Evolutionary conservation across 2,888 invertebrate genomes (phyloP), one percentile per base, ranked within the genome.

Genomic region (Megamerina dolium): DNA sequence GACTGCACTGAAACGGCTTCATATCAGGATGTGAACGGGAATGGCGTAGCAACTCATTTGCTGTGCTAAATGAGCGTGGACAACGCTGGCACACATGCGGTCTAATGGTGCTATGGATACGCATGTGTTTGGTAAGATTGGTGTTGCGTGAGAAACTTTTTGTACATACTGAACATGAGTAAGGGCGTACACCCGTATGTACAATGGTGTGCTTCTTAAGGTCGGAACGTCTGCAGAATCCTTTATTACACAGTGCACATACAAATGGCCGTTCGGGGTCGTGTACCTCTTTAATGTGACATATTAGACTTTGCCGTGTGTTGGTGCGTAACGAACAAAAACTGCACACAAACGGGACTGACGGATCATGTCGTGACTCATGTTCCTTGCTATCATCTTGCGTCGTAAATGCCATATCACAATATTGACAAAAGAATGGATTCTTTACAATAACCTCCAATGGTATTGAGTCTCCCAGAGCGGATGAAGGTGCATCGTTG

Each of bases 61-160:
- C 79, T 1, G 81, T 81, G 38, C 81, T 80, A 71, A 85, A 85
- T 38, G 83, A 83, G 52, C 83, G 78, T 2, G 84, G 83, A 56
- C 85, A 85, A 45, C 80, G 75, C 20, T 79, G 79, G 58, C 85
- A 85, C 1, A 83, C 82, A 64, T 82, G 82, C 1, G 84, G 83
- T 56, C 82, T 83, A 16, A 80, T 76, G 1, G 83, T 81, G 26
- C 80, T 80, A 67, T 85, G 85, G 34, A 83, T 83, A 42, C 83
- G 75, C 59, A 84, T 75, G 63, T 85, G 85, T 62, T 85, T 85
- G 43, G 83, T 83, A 30, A 85, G 72, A 66, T 85, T 85, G n/a
- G 84, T 84, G 54, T 84, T 85, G 18, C 85, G 74, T 4, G 85
- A 84, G 61, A 86, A 86, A 43, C 82, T 82, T 66, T 86, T 86